These are phyloP conservation scores for Pseudorhombus dupliciocellatus DNA, from an alignment of 2,113 vertebrate species.

Conservation along the genomic window DNA sequence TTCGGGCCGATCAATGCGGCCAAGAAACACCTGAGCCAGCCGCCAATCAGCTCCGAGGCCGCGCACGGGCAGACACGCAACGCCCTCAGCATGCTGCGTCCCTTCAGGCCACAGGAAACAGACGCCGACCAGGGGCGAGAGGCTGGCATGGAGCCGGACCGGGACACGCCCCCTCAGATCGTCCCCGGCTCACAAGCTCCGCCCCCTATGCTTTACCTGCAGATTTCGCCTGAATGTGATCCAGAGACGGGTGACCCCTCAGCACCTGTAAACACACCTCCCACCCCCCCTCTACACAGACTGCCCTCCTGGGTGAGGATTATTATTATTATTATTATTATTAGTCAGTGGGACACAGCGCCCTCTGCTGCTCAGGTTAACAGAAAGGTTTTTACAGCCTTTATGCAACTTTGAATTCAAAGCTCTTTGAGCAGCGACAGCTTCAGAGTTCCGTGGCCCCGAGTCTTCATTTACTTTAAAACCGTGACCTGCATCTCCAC, in stretches of 20 bases:
- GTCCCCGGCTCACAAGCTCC: not conserved
- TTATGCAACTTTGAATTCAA: too few relatives aligned
- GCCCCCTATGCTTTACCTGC: not conserved
- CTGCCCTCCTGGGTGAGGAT: constrained; percentile 95
- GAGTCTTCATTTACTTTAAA: too few relatives aligned
- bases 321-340: too few relatives aligned
- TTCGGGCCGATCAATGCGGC: constrained; percentile 82
- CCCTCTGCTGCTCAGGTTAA: not conserved
- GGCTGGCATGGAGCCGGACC: constrained; percentile 74
- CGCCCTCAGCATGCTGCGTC: constrained; percentile 96
- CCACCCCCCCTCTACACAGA: constrained; percentile 94
- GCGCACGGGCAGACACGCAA: constrained; percentile 89
- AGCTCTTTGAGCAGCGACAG: too few relatives aligned
- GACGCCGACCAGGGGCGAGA: constrained; percentile 86
- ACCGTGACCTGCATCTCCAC: too few relatives aligned
- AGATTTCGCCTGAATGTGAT: constrained; percentile 14
- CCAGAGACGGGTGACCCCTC: constrained; percentile 69
- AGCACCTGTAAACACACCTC: constrained; percentile 83
- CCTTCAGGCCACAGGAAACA: constrained; percentile 87
- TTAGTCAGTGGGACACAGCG: not conserved
- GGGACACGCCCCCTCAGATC: constrained; percentile 54
- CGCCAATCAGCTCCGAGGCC: constrained; percentile 86
- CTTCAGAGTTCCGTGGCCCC: too few relatives aligned
- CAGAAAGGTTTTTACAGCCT: too few relatives aligned
- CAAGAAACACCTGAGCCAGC: constrained; percentile 96